Evolutionary conservation across 2,113 vertebrate genomes (phyloP), one percentile per base, ranked within the genome.

Genomic region (Talpa occidentalis): DNA sequence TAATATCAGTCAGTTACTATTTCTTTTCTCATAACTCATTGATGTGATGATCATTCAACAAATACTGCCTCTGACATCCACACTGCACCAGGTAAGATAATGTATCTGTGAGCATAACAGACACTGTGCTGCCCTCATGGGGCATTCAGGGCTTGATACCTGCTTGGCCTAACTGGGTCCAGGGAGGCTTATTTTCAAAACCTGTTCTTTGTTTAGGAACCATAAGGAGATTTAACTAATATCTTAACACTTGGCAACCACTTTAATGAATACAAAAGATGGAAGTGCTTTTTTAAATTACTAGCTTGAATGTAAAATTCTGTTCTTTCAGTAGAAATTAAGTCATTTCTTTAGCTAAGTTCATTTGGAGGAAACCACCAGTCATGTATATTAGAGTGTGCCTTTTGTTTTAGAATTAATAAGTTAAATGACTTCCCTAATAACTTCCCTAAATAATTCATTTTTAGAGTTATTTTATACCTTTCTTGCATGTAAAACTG

Each of bases 231-330:
- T 64, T 73, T 73, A 64, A 73, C 12, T 16, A 52, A 66, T 37
- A 37, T 37, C 49, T 56, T 76, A 89, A 67, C 60, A 89, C 81
- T 83, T 89, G 69, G 37, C 82, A 82, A 40, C 69, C 67, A 35
- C 35, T 81, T 93, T 88, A 88, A 82, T 78, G 81, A 74, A 67
- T 67, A 30, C 47, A 76, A 59, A 88, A 76, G 15, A 26, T 17
- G 35, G 37, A 66, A 40, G 19, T 67, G 47, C 32, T 82, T 93
- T 87, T 90, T 84, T 49, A 76, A 28, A 77, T 66, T 84, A 28
- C 40, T 70, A 40, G 77, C 62, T 90, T 93, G 74, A 96, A 97
- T 96, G 97, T 86, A 96, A 98, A 97, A 94, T 97, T 66, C n/a
- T 93, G 70, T 96, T 97, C 93, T 96, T 96, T 96, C 93, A 89